These are phyloP conservation scores for Falco concolor DNA, from an alignment of 2,797 vertebrate genomes.

Conservation along the genomic window DNA sequence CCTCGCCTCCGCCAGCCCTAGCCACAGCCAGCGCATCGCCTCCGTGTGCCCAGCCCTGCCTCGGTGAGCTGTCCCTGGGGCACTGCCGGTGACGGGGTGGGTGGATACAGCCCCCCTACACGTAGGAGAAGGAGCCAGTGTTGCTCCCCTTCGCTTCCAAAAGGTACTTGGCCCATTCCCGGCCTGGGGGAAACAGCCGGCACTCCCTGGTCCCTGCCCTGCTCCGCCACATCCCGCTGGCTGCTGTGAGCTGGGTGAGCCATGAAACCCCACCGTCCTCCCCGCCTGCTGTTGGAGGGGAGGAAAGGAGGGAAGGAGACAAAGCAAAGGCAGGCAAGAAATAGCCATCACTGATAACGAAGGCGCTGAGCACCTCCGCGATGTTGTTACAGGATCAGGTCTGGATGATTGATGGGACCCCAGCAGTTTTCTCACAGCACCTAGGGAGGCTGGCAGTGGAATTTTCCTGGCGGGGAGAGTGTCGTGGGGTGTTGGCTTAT, in stretches of 20 bases:
- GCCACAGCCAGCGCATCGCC: background rate
- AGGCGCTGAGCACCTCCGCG: accelerated
- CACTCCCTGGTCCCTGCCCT: background rate
- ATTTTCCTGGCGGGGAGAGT: background rate
- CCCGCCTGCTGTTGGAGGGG: background rate
- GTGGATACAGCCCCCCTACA: background rate
- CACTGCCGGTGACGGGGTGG: background rate
- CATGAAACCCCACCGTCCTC: background rate
- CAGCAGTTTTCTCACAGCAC: background rate
- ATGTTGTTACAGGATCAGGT: background rate
- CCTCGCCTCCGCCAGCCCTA: background rate
- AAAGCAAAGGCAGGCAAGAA: background rate
- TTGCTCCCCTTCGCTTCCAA: background rate
- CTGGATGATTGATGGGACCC: background rate
- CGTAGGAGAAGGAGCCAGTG: background rate
- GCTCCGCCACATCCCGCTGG: background rate
- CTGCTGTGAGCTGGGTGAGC: background rate
- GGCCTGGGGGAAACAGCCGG: accelerated
- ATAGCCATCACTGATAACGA: accelerated
- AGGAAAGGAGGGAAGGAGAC: background rate
- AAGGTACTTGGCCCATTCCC: background rate
- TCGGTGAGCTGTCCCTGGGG: background rate
- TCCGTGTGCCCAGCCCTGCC: background rate
- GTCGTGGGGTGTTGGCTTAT: accelerated
- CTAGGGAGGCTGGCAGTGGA: background rate